Percentiles rank a stretch among this genome's conserved stretches.
These are phyloP conservation scores for Echinometra lucunter DNA, from an alignment of 53 echinoderm and acorn worm genomes.

Conservation along the genomic window DNA sequence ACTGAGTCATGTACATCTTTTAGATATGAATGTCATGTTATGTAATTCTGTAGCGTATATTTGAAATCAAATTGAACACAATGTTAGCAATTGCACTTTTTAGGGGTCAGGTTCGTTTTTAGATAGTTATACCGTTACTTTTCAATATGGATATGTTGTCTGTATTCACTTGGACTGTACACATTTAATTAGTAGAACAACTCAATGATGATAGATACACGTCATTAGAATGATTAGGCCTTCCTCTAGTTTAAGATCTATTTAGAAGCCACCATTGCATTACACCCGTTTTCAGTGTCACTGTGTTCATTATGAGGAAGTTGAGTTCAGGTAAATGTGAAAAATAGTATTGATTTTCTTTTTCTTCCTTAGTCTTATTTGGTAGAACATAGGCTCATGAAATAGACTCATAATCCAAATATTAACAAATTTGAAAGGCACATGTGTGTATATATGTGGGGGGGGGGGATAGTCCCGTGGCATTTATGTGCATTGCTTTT, in stretches of 20 bases:
- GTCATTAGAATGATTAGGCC: neutral
- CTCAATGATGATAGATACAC: neutral
- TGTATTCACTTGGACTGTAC: neutral
- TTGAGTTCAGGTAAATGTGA: too few relatives aligned
- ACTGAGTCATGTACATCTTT: neutral
- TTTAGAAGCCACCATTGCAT: neutral
- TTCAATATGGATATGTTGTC: neutral
- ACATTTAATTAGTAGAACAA: neutral
- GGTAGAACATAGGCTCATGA: too few relatives aligned
- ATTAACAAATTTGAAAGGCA: too few relatives aligned
- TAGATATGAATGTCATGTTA: neutral
- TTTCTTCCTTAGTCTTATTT: too few relatives aligned
- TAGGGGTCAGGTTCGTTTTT: neutral
- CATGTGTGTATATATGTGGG: too few relatives aligned
- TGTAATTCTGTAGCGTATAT: neutral
- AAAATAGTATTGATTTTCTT: too few relatives aligned
- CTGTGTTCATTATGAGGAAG: neutral
- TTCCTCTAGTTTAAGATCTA: neutral
- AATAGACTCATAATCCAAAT: too few relatives aligned
- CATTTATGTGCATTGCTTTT: too few relatives aligned
- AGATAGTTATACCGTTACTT: neutral
- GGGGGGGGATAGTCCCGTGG: too few relatives aligned
- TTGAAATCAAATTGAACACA: neutral
- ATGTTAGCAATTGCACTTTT: neutral
- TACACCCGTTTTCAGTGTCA: neutral